phyloP scores from a whole-genome alignment of 2,888 invertebrate genomes.

The Copidosoma aretas region DNA sequence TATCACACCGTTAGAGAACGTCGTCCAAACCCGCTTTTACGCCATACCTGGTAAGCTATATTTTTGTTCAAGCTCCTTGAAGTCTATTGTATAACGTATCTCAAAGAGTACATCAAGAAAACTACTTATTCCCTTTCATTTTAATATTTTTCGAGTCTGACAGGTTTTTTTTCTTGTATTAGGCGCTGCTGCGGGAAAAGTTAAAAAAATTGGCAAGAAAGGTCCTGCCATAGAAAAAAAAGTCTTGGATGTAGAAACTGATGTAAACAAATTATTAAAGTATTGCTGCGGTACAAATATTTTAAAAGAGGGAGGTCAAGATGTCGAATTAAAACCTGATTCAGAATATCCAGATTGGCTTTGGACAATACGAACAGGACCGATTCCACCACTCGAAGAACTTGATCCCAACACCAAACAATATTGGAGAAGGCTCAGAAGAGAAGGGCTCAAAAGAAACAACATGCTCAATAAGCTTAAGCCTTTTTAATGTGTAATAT shows the following conservation, averaged over 20 bases:
- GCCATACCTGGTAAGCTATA: not conserved
- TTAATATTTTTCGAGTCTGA: not conserved
- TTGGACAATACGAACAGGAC: constrained; percentile 76
- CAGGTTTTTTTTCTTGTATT: not conserved
- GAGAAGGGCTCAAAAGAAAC: constrained; percentile 70
- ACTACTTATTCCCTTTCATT: not conserved
- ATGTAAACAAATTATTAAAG: constrained; percentile 76
- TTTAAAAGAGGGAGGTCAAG: constrained; percentile 79
- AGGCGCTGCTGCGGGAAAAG: constrained; percentile 25
- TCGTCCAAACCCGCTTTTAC: not conserved
- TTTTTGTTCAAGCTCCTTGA: not conserved
- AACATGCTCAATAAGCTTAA: constrained; percentile 61
- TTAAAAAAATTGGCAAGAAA: constrained; percentile 69
- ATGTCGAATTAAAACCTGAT: constrained; percentile 78
- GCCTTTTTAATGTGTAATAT: too few species aligned
- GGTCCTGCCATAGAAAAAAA: constrained; percentile 73
- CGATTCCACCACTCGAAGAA: constrained; percentile 72
- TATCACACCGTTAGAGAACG: not conserved
- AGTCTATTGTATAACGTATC: not conserved
- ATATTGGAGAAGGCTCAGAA: constrained; percentile 82
- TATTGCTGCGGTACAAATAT: constrained; percentile 89
- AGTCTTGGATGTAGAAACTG: constrained; percentile 83
- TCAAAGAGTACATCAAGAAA: not conserved
- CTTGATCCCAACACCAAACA: constrained; percentile 79
- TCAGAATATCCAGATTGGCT: constrained; percentile 92